Evolutionary conservation across 2,113 vertebrate species (phyloP), one percentile per base, ranked within the genome.

Genomic region (Lagenorhynchus albirostris): DNA sequence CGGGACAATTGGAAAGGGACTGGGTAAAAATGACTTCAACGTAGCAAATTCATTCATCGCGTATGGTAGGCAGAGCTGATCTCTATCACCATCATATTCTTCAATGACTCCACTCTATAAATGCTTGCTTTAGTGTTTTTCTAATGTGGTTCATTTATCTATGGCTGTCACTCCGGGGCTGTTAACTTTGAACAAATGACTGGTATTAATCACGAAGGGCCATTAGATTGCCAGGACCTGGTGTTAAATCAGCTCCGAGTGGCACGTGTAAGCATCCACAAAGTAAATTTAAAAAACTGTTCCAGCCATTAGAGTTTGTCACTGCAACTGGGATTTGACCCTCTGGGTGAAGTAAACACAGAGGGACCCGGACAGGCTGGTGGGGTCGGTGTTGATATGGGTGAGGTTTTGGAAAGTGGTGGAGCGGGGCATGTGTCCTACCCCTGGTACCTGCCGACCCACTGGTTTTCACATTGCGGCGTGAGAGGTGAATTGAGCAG

Each of bases 121-220:
- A 98, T 97, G 98, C 98, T 98, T 98, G 98, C 98, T 98, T 98
- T 98, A 98, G 98, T 98, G 98, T 98, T 98, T 98, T 98, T 97
- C 98, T 98, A 98, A 98, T 98, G 98, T 98, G 98, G 98, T 98
- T 98, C 98, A 99, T 99, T 98, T 98, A 98, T 99, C 98, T 98
- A 95, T 96, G 97, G 98, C 98, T 98, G 99, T 98, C 98, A 98
- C 97, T 98, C 95, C 47, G 85, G 98, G 98, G 95, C 98, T 98
- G 97, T 98, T 98, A 98, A 98, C 98, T 98, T 97, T 96, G 98
- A 98, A 99, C 98, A 98, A 98, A 99, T 98, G 98, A 98, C 97
- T 98, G 98, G 93, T 98, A 98, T 98, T 99, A 99, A 98, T 99
- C 98, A 98, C 96, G 8, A 68, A 98, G 99, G 98, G 96, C 98